Evolutionary conservation across 2,888 invertebrate genomes (phyloP), one percentile per base, ranked within the genome.

Genomic region (Lamproptera curius): DNA sequence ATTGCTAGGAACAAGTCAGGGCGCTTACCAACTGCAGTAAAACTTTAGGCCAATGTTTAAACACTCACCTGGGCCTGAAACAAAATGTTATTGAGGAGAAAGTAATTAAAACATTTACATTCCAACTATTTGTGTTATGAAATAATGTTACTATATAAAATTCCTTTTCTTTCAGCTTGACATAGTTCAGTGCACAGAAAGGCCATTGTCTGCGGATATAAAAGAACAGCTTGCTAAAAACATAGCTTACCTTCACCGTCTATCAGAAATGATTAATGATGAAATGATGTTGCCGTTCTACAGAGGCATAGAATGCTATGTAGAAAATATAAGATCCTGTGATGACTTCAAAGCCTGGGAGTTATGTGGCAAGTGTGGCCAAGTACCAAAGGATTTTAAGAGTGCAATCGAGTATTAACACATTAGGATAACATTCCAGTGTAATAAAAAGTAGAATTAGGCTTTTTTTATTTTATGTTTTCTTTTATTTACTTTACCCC

Each of bases 281-380:
- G 78, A 84, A 67, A 78, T 88, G 73, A 63, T 76, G 59, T 59
- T 85, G 6, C 88, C 88, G 16, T 88, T 85, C 63, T 56, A 78
- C 4, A 70, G 85, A 54, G 88, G 88, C 20, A 77, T 87, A 9
- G 81, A 85, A 58, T 88, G 76, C 54, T 88, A 73, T 52, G 56
- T 87, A 5, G 81, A 88, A 47, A 80, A 73, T 57, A 66, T 88
- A 14, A 68, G 88, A 28, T 73, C 82, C 15, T 73, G 78, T 54
- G 86, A 84, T 60, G 87, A 88, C 52, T 85, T 80, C 54, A 84
- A 85, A 55, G 88, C 88, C 36, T 88, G 88, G 88, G 82, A 81
- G 53, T 63, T 84, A 1, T 77, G 83, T 57, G 78, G 85, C 36
- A 84, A 81, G 63, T 74, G 77, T 44, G 70, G 74, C 50, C 80